Conservation (phyloP, 2,888 invertebrate species). For the Masnerella sp. region DNA sequence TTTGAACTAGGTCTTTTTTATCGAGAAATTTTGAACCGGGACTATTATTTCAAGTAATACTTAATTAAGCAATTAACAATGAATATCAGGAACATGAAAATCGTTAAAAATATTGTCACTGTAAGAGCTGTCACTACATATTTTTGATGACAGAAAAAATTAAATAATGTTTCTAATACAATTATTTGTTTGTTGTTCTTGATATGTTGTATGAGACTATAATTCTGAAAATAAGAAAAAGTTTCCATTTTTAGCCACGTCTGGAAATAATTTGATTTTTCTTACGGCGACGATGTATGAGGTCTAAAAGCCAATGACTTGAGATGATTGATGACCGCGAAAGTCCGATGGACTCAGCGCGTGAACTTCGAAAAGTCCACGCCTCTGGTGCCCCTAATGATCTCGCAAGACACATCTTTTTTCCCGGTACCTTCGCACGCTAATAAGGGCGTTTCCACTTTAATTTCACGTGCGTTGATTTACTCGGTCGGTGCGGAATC, state of each 20-base stretch:
- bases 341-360: conserved; percentile 69
- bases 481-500: conserved; percentile 25
- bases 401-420: conserved; percentile 54
- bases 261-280: conserved; percentile 51
- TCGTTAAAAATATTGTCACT: too few species aligned
- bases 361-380: conserved; percentile 66
- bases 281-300: conserved; percentile 64
- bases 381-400: conserved; percentile 73
- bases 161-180: too few species aligned
- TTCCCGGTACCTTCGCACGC: conserved; percentile 62
- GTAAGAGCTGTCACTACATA: too few species aligned
- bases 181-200: too few species aligned
- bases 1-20: too few species aligned
- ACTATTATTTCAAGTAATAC: too few species aligned
- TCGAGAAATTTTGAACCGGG: too few species aligned
- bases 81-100: too few species aligned
- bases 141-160: too few species aligned
- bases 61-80: too few species aligned
- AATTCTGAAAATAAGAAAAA: too few species aligned
- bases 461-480: conserved; percentile 55
- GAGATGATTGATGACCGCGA: conserved; percentile 74
- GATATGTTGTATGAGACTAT: too few species aligned
- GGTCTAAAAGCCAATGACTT: conserved; percentile 67
- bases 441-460: conserved; percentile 64
- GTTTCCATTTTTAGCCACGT: conserved; percentile 27